phyloP scores from a whole-genome alignment of 2,113 vertebrate genomes.

The Myodes glareolus region DNA sequence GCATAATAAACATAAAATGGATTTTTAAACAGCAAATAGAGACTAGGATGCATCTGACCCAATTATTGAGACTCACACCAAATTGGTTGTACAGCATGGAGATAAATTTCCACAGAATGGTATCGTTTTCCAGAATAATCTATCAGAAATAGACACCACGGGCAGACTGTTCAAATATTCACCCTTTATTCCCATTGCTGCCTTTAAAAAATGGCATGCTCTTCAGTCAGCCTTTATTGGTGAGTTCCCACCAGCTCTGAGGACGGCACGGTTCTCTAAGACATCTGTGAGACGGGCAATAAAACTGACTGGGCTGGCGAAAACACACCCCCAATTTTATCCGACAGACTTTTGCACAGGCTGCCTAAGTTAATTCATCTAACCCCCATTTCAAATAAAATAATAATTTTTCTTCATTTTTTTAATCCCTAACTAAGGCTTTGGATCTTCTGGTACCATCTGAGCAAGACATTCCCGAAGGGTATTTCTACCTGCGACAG shows the following conservation, averaged over 20 bases:
- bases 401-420: neutral
- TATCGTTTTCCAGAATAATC: neutral
- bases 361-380: neutral
- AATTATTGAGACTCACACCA: neutral
- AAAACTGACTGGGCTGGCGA: neutral
- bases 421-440: neutral
- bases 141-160: neutral
- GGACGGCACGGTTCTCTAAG: neutral
- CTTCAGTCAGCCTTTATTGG: neutral
- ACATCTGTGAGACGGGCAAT: neutral
- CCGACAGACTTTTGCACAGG: neutral
- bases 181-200: neutral
- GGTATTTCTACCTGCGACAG: neutral
- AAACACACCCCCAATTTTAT: neutral
- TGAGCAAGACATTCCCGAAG: neutral
- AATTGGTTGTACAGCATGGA: neutral
- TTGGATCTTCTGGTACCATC: neutral
- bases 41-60: neutral
- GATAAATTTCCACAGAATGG: neutral
- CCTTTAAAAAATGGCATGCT: neutral
- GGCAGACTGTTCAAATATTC: neutral
- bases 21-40: neutral
- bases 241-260: neutral
- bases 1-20: neutral
- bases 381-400: neutral